phyloP scores from a whole-genome alignment of 2,113 vertebrate species.

The Lonchura striata region DNA sequence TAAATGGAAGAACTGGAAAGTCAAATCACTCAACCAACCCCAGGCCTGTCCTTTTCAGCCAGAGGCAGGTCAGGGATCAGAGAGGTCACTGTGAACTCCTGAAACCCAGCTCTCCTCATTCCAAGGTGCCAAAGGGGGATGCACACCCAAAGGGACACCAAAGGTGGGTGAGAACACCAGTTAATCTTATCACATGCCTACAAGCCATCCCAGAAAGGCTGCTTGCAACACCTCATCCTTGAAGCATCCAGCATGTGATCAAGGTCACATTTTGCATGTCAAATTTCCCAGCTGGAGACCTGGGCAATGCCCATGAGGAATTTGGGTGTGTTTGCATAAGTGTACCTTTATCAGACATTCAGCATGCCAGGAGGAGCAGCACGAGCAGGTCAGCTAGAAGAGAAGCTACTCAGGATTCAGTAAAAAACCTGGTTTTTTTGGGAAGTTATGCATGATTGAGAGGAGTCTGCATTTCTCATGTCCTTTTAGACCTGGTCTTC shows the following conservation, averaged over 20 bases:
- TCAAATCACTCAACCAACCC: neutral
- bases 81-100: neutral
- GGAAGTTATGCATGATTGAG: neutral
- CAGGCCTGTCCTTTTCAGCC: neutral
- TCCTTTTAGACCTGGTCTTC: neutral
- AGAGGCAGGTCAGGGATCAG: neutral
- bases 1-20: neutral
- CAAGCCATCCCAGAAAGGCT: neutral
- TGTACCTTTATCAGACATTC: neutral
- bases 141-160: rapidly evolving
- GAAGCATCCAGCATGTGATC: neutral
- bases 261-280: neutral
- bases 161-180: neutral
- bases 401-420: neutral
- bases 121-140: neutral
- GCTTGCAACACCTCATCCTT: neutral
- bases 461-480: neutral
- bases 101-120: neutral
- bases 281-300: neutral
- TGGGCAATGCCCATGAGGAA: neutral
- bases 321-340: neutral
- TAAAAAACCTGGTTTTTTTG: neutral
- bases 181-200: neutral
- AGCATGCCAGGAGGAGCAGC: neutral
- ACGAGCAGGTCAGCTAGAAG: neutral